Evolutionary conservation across 2,797 vertebrate species (phyloP).

Genomic region (Brachyalestes nurse): DNA sequence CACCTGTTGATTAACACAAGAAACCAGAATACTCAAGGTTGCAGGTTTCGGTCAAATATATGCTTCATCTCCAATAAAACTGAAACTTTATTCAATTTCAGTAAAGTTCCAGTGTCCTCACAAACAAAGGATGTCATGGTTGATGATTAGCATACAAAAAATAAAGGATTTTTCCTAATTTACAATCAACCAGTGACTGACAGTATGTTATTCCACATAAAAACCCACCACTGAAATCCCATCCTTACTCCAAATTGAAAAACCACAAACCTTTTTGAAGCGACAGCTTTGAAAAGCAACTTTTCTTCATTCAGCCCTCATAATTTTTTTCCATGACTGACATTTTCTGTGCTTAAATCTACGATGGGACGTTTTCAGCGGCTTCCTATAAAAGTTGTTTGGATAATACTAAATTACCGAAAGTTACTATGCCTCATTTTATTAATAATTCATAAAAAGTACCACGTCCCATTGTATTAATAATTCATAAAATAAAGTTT

Average conservation of each 20-base stretch:
- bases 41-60: neutral
- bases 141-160: too few relatives aligned
- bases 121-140: neutral
- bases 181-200: too few relatives aligned
- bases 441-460: constrained; percentile 23
- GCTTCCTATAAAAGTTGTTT: constrained; percentile 2
- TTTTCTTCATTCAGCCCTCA: neutral
- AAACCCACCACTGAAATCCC: neutral
- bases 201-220: neutral
- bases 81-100: neutral
- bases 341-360: neutral
- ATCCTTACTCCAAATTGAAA: neutral
- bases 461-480: constrained; percentile 22
- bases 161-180: too few relatives aligned
- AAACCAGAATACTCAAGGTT: neutral
- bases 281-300: neutral
- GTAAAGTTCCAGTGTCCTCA: neutral
- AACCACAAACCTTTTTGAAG: neutral
- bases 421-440: constrained; percentile 1
- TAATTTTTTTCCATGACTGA: neutral
- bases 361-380: neutral
- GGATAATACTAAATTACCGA: constrained; percentile 16
- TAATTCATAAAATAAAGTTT: constrained; percentile 29
- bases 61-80: neutral
- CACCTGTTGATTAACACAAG: constrained; percentile 7